Conservation (phyloP, 2,888 invertebrate species). For the Temnothorax rugatulus region DNA sequence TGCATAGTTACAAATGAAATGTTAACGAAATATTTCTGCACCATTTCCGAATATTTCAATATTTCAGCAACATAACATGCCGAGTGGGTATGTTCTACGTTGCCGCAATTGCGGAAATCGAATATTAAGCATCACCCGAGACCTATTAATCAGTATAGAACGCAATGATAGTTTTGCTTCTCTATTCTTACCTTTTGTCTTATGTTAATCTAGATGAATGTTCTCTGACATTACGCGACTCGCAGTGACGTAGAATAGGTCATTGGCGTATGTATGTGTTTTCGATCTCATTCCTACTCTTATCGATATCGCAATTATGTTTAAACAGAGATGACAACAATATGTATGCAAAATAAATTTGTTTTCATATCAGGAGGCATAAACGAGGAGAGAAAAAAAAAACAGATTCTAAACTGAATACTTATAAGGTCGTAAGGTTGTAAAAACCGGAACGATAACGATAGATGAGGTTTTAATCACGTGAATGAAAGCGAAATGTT, state of each 20-base stretch:
- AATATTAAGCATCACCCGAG: background rate
- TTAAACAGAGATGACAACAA: background rate
- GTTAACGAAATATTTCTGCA: no score
- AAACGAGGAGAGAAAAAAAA: no score
- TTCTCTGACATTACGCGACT: slow-evolving; percentile 19
- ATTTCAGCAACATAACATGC: no score
- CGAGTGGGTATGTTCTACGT: no score
- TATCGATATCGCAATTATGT: background rate
- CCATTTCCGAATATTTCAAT: no score
- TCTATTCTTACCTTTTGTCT: slow-evolving; percentile 34
- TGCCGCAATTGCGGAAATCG: background rate
- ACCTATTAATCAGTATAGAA: background rate
- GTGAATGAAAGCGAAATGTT: background rate
- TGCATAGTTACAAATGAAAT: no score
- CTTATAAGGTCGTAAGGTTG: background rate
- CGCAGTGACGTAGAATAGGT: slow-evolving; percentile 7
- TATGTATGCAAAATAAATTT: background rate
- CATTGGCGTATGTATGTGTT: slow-evolving; percentile 2
- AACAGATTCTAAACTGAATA: background rate
- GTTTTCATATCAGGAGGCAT: background rate
- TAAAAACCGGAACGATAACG: background rate
- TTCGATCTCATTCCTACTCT: background rate
- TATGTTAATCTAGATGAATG: slow-evolving; percentile 16
- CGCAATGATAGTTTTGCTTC: background rate
- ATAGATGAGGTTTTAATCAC: background rate